Evolutionary conservation across 1,140 invertebrate genomes (phyloP).

Genomic region (Bombus turneri): DNA sequence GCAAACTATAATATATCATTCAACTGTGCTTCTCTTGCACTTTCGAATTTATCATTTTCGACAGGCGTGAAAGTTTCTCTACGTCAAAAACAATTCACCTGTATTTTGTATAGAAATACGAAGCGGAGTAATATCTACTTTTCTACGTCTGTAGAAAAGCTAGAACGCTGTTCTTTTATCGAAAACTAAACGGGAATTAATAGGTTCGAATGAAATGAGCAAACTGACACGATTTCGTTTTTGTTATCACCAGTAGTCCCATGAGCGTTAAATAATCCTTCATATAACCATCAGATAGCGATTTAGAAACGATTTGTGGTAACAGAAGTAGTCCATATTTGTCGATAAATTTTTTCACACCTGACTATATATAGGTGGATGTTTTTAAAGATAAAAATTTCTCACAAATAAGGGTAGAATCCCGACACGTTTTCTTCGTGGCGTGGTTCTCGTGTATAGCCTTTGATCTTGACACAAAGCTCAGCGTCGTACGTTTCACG

Average conservation of each 20-base stretch:
- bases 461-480: conserved; percentile 36
- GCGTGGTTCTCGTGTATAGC: neutral
- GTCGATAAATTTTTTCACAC: neutral
- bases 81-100: neutral
- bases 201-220: neutral
- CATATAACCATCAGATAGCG: neutral
- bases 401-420: neutral
- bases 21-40: too few relatives aligned
- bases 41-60: neutral
- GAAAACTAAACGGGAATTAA: neutral
- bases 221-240: neutral
- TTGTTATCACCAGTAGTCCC: neutral
- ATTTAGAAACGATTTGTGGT: neutral
- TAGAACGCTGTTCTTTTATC: neutral
- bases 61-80: neutral
- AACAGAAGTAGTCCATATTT: neutral
- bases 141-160: neutral
- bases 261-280: too few relatives aligned
- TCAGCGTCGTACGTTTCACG: neutral
- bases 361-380: too few relatives aligned
- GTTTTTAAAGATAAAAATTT: neutral
- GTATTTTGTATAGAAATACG: neutral
- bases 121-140: neutral
- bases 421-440: neutral
- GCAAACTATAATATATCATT: neutral